Evolutionary conservation across 2,113 vertebrate genomes (phyloP), one percentile per base, ranked within the genome.

Genomic region (Melanotaenia duboulayi): DNA sequence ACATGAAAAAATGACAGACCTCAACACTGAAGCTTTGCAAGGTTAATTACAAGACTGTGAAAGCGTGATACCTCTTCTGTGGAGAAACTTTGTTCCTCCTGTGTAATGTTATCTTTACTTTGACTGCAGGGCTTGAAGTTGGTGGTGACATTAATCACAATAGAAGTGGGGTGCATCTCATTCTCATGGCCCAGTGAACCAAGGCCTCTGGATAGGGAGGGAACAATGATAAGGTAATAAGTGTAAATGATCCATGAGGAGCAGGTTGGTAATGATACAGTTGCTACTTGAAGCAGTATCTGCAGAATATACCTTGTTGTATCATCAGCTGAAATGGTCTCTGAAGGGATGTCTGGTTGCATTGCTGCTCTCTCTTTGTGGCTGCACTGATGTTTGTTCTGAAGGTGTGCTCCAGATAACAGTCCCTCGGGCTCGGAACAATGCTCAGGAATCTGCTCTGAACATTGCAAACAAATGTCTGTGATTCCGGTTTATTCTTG

Each of bases 121-220:
- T 84, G 75, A 68, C 68, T 46, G 52, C 76, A 75, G 8, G 87
- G 74, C 71, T 88, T 87, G 51, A 89, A 85, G 74, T 91, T 90
- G 56, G 90, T 84, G 66, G 90, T 89, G 65, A 92, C 80, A 51
- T 91, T 92, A 40, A 91, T 90, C 71, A 92, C 89, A 73, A 91
- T 90, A 46, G 89, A 87, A 65, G 87, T 69, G 11, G 89, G 80
- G 67, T 79, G 78, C 22, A 65, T 4, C 39, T 87, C 85, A 20
- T 78, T 88, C 48, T 90, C 80, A 23, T 73, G 64, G 50, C 20
- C 88, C 64, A 75, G 4, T 17, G 83, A 72, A 40, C 44, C 81
- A 1, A 58, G 37, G 52, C 57, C 52, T 76, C 87, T 87, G 55
- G 19, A 50, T 11, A 57, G 48, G n/a, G 69, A 75, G 11, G 32